A percentile compares a stretch with the other conserved stretches of the same genome.
phyloP scores from a whole-genome alignment of 2,888 invertebrate species.

The Pristionchus mayeri region DNA sequence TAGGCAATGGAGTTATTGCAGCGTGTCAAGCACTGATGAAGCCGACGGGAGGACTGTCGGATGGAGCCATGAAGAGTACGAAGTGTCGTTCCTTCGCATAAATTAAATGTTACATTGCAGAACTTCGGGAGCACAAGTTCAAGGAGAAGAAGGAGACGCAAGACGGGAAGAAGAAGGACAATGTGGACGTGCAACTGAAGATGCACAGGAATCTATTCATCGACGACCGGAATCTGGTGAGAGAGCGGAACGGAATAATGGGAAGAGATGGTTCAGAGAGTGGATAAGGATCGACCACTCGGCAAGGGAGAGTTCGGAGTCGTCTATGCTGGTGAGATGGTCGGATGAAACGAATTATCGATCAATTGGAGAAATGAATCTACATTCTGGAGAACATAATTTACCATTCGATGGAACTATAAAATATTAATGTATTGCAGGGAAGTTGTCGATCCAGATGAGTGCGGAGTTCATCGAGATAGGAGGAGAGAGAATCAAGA shows the following conservation, averaged over 20 bases:
- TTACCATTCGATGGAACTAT: too few relatives aligned
- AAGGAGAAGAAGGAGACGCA: conserved; percentile 19
- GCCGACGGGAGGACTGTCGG: conserved; percentile 19
- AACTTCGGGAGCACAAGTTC: conserved; percentile 17
- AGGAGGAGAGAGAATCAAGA: conserved; percentile 16
- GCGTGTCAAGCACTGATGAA: conserved; percentile 42
- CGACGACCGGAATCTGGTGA: conserved; percentile 36
- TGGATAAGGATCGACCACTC: conserved; percentile 17
- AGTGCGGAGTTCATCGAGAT: conserved; percentile 15
- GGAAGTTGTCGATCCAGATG: conserved; percentile 14
- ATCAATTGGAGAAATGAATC: too few relatives aligned
- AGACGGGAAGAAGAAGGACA: conserved; percentile 26
- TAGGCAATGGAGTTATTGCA: background rate
- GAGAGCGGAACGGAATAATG: background rate
- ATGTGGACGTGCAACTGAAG: conserved; percentile 28
- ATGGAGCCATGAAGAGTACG: background rate
- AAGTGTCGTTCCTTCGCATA: background rate
- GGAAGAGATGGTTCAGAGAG: background rate
- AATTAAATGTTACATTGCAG: background rate
- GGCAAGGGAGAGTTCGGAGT: conserved; percentile 44
- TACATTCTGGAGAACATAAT: background rate
- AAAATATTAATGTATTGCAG: conserved; percentile 1
- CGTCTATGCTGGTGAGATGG: conserved; percentile 5
- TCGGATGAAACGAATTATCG: too few relatives aligned
- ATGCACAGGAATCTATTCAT: conserved; percentile 35